Evolutionary conservation across 2,113 vertebrate genomes (phyloP).

Genomic region (Corythaeola cristata): DNA sequence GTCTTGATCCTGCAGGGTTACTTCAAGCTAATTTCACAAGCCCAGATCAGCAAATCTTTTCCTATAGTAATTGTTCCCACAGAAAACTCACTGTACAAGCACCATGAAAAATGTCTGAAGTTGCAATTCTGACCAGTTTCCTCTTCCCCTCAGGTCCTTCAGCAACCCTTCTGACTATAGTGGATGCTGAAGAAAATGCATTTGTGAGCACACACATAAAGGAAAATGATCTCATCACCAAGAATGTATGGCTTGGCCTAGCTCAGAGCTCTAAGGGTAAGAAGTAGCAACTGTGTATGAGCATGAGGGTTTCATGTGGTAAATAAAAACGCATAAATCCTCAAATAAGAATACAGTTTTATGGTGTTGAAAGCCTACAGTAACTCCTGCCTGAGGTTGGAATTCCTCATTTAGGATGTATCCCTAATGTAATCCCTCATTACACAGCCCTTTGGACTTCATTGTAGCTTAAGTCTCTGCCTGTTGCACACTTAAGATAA

Average conservation of each 20-base stretch:
- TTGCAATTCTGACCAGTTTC: background rate
- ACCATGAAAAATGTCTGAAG: background rate
- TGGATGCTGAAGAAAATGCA: slow-evolving; percentile 85
- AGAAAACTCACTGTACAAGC: background rate
- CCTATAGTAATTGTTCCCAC: background rate
- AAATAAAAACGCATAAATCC: background rate
- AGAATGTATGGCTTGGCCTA: slow-evolving; percentile 87
- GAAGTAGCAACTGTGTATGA: background rate
- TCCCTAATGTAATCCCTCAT: background rate
- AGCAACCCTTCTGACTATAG: slow-evolving; percentile 83
- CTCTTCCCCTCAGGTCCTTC: slow-evolving; percentile 76
- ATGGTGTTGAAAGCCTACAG: background rate
- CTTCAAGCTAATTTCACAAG: background rate
- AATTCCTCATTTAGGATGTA: background rate
- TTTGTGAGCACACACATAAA: slow-evolving; percentile 84
- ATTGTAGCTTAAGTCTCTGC: background rate
- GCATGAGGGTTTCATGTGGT: background rate
- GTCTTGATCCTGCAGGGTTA: background rate
- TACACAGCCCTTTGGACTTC: background rate
- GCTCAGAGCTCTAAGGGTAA: slow-evolving; percentile 74
- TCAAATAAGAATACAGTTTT: background rate
- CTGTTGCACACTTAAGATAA: background rate
- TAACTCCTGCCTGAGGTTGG: background rate
- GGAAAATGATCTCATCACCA: slow-evolving; percentile 84
- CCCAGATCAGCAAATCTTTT: background rate